phyloP scores from a whole-genome alignment of 30 jellyfish, hydroid and myxozoan genomes.

The Calvadosia cruxmelitensis region DNA sequence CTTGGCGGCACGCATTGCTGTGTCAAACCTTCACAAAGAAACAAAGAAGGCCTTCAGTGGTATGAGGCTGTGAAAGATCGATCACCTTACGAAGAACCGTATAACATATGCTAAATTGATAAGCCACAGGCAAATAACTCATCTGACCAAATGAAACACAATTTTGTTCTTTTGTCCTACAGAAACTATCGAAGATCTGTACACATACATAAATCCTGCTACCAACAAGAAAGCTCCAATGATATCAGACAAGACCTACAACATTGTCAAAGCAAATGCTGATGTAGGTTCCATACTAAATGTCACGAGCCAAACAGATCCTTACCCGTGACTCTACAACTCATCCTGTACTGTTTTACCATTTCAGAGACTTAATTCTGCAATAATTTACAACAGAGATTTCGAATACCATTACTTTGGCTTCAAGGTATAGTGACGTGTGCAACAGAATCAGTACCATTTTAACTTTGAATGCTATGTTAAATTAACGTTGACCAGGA shows the following conservation, averaged over 20 bases:
- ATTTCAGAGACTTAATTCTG: constrained; percentile 71
- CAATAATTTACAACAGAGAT: constrained; percentile 86
- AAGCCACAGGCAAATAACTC: no score
- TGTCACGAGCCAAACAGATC: background rate
- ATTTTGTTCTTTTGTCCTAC: constrained; percentile 1
- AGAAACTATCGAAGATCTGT: constrained; percentile 71
- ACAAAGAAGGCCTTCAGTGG: constrained; percentile 95
- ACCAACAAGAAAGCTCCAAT: constrained; percentile 48
- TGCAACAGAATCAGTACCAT: no score
- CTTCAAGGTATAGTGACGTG: constrained; percentile 61
- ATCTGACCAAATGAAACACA: no score
- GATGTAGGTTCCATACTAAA: constrained; percentile 37
- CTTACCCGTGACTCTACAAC: background rate
- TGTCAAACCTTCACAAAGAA: constrained; percentile 89
- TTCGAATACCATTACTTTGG: constrained; percentile 90
- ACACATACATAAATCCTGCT: constrained; percentile 56
- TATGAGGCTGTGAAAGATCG: no score
- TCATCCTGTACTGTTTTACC: background rate
- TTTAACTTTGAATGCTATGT: no score
- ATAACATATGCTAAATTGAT: no score
- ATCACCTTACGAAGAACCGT: no score
- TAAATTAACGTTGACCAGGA: background rate
- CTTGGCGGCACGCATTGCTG: constrained; percentile 98
- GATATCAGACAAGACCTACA: constrained; percentile 62
- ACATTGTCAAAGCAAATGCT: constrained; percentile 50